phyloP scores from a whole-genome alignment of 2,113 vertebrate genomes.

The zebrafish (Danio rerio) region DNA sequence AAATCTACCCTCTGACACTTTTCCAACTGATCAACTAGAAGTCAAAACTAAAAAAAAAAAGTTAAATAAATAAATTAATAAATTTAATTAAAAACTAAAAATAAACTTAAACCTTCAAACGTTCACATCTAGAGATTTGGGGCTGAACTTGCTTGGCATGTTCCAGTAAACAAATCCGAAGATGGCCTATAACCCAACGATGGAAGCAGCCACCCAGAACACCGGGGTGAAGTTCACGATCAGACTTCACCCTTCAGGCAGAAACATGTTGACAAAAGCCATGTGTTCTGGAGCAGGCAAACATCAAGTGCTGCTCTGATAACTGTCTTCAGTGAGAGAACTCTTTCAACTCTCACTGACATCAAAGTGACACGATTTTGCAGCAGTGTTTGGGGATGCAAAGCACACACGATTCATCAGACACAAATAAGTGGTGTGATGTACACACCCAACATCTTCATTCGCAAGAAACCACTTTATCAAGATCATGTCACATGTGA shows the following conservation, averaged over 20 bases:
- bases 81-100: no score
- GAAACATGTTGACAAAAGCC: not conserved
- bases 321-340: constrained; percentile 14
- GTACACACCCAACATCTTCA: not conserved
- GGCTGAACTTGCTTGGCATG: not conserved
- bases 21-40: no score
- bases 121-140: no score
- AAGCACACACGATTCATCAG: no score
- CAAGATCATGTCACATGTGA: no score
- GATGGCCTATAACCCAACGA: no score
- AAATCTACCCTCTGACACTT: no score
- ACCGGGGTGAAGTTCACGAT: not conserved
- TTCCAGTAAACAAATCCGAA: not conserved
- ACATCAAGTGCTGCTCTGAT: not conserved
- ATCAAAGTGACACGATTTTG: not conserved
- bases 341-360: not conserved
- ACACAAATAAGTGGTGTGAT: no score
- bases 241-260: not conserved
- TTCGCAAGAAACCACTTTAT: no score
- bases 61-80: no score
- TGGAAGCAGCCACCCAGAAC: not conserved
- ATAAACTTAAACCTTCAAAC: no score
- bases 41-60: no score
- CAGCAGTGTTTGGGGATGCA: not conserved
- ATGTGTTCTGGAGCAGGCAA: not conserved